phyloP scores from a whole-genome alignment of 2,888 invertebrate genomes.

The Metopia argyrocephala region DNA sequence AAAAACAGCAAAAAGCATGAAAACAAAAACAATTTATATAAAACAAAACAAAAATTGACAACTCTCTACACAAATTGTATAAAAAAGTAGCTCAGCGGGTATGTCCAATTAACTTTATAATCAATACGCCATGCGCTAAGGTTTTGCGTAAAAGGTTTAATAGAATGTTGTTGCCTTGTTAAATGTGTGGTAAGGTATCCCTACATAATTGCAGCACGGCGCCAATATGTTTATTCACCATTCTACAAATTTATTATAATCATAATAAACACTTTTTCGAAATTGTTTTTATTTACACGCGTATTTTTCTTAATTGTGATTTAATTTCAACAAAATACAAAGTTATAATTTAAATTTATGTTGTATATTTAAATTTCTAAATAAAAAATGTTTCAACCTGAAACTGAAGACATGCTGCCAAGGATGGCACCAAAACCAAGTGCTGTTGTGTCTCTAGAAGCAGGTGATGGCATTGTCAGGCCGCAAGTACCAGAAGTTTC shows the following conservation, averaged over 20 bases:
- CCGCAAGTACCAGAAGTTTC: conserved; percentile 67
- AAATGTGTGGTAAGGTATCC: too few species aligned
- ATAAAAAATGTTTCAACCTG: conserved; percentile 71
- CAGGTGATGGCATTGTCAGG: conserved; percentile 55
- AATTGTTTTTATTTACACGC: conserved; percentile 18
- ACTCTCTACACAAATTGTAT: too few species aligned
- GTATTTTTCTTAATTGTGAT: neutral
- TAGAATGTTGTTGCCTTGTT: too few species aligned
- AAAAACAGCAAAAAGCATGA: too few species aligned
- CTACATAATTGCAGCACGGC: neutral
- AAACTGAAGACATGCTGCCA: conserved; percentile 76
- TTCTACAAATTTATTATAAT: too few species aligned
- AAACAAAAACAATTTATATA: too few species aligned
- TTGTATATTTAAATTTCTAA: neutral
- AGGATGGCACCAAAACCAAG: conserved; percentile 74
- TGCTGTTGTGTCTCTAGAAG: conserved; percentile 62
- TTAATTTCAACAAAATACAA: neutral
- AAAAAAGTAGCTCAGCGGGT: too few species aligned
- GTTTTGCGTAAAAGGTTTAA: too few species aligned
- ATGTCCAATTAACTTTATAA: too few species aligned
- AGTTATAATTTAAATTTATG: neutral
- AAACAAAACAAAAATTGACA: too few species aligned
- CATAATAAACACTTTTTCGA: conserved; percentile 15
- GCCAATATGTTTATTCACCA: conserved; percentile 11
- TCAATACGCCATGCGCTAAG: too few species aligned